Conservation (phyloP, 2,113 vertebrate species). For the Gambusia affinis region DNA sequence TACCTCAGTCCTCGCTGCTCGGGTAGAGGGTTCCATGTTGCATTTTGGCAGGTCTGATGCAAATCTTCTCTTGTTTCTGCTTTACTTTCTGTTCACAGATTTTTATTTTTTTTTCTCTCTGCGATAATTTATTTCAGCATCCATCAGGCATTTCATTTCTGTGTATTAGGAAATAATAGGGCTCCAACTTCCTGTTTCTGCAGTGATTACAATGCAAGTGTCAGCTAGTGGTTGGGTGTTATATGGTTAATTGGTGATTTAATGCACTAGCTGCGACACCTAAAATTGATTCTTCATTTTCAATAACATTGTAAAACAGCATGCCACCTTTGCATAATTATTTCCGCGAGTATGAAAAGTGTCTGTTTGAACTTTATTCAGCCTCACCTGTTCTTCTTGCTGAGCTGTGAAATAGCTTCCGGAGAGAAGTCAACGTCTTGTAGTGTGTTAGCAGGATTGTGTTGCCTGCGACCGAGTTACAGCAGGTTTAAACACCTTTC, state of each 20-base stretch:
- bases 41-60: conserved; percentile 27
- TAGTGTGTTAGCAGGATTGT: conserved; percentile 57
- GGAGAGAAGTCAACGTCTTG: conserved; percentile 58
- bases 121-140: conserved; percentile 60
- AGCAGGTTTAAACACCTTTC: conserved; percentile 68
- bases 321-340: conserved; percentile 68
- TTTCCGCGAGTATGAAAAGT: conserved; percentile 60
- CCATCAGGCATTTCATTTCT: conserved; percentile 23
- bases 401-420: conserved; percentile 69
- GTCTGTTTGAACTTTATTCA: conserved; percentile 64
- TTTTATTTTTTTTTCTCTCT: background rate
- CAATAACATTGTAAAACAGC: conserved; percentile 71
- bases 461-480: conserved; percentile 60
- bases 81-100: conserved; percentile 32
- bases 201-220: conserved; percentile 60
- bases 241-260: conserved; percentile 77
- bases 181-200: conserved; percentile 44
- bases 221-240: conserved; percentile 66
- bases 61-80: conserved; percentile 44
- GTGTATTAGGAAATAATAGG: conserved; percentile 55
- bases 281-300: conserved; percentile 69
- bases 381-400: conserved; percentile 60
- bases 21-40: conserved; percentile 21
- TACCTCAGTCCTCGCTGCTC: conserved; percentile 50
- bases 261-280: conserved; percentile 72